phyloP scores from a whole-genome alignment of 2,797 vertebrate species.

The Liparis tanakae region DNA sequence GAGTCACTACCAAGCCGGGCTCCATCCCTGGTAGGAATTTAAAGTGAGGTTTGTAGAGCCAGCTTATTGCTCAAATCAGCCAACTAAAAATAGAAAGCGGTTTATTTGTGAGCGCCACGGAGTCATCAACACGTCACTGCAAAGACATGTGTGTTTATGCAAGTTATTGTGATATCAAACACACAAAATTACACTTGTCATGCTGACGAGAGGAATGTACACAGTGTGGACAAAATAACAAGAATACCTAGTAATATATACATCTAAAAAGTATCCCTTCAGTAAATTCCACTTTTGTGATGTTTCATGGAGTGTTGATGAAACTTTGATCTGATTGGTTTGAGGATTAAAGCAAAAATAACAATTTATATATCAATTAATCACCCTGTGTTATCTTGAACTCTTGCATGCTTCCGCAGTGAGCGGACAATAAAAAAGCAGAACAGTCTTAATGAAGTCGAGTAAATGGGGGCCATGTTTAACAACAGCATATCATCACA shows the following conservation, averaged over 20 bases:
- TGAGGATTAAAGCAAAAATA: too few species aligned
- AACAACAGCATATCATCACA: too few species aligned
- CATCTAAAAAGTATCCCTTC: neutral
- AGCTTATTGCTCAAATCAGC: conserved; percentile 40
- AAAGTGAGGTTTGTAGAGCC: conserved; percentile 52
- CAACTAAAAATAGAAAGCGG: conserved; percentile 31
- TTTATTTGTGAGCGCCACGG: conserved; percentile 23
- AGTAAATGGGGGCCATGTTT: too few species aligned
- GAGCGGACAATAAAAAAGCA: too few species aligned
- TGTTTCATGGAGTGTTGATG: neutral
- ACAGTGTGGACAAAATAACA: neutral
- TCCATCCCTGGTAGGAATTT: conserved; percentile 45
- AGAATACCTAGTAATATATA: neutral
- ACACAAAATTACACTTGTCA: neutral
- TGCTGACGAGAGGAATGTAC: neutral
- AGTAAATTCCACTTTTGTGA: neutral
- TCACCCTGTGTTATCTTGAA: too few species aligned
- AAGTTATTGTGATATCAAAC: conserved; percentile 5
- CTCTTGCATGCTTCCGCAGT: too few species aligned
- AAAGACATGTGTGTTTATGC: neutral
- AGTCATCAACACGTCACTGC: conserved; percentile 13
- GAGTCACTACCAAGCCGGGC: conserved; percentile 47
- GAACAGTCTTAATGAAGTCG: too few species aligned
- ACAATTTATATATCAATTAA: too few species aligned
- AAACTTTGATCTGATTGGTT: neutral